phyloP scores from a whole-genome alignment of 1,140 invertebrate genomes.

The Cephus cinctus region DNA sequence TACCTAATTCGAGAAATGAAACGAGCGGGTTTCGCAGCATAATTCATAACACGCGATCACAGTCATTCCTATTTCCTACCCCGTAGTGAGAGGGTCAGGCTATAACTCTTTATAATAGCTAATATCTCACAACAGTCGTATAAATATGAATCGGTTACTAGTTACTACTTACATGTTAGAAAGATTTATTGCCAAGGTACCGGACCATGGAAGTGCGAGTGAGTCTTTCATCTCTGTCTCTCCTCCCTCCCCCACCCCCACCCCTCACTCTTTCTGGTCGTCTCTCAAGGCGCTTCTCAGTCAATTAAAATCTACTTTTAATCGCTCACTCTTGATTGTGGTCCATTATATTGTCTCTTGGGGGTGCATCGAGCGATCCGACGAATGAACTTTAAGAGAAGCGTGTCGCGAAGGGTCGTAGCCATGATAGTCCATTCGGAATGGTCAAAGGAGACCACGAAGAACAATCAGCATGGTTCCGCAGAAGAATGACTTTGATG shows the following conservation, averaged over 20 bases:
- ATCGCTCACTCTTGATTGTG: slow-evolving; percentile 50
- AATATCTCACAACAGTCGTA: slow-evolving; percentile 50
- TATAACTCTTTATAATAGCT: slow-evolving; percentile 51
- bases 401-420: too few species aligned
- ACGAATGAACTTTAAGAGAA: too few species aligned
- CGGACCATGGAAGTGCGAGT: too few species aligned
- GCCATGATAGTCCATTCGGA: too few species aligned
- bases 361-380: too few species aligned
- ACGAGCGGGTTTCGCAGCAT: slow-evolving; percentile 19
- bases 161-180: slow-evolving; percentile 46
- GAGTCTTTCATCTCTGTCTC: slow-evolving; percentile 4
- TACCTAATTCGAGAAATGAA: slow-evolving; percentile 18
- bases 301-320: slow-evolving; percentile 52
- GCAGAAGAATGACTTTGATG: neutral
- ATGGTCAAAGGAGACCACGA: slow-evolving; percentile 8
- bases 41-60: slow-evolving; percentile 35
- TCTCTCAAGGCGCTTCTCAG: slow-evolving; percentile 31
- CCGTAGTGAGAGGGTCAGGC: slow-evolving; percentile 26
- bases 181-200: slow-evolving; percentile 48
- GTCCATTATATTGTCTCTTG: slow-evolving; percentile 45
- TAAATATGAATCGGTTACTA: slow-evolving; percentile 52
- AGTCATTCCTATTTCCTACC: slow-evolving; percentile 22
- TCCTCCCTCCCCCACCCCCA: too few species aligned
- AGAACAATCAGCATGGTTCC: slow-evolving; percentile 30
- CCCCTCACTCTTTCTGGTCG: too few species aligned